Conservation (phyloP, 64 coral and sea anemone species). For the Actinia tenebrosa region DNA sequence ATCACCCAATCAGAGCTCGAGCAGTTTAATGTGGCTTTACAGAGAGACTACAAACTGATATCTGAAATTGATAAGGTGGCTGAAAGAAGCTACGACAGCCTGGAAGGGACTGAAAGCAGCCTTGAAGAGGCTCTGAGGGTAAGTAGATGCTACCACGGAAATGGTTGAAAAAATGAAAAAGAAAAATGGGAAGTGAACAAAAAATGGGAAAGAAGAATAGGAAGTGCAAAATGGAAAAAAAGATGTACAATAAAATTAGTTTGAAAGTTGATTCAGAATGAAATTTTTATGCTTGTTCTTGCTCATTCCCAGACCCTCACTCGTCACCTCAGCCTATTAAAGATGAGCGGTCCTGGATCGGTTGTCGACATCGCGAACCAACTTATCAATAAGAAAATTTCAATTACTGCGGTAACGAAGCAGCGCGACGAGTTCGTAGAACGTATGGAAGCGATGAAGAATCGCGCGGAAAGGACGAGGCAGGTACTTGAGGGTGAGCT, state of each 20-base stretch:
- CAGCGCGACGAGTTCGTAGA: slow-evolving; percentile 57
- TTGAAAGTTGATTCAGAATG: neutral
- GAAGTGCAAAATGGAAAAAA: neutral
- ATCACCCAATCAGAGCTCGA: slow-evolving; percentile 63
- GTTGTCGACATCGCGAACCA: slow-evolving; percentile 56
- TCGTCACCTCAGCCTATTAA: slow-evolving; percentile 42
- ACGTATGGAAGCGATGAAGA: slow-evolving; percentile 39
- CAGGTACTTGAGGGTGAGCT: slow-evolving; percentile 90
- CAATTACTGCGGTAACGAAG: slow-evolving; percentile 40
- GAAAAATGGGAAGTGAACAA: neutral
- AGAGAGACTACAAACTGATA: slow-evolving; percentile 63
- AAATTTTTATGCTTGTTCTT: neutral
- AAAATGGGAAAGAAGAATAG: neutral
- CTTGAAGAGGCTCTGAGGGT: slow-evolving; percentile 74
- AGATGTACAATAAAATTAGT: neutral
- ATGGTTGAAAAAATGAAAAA: neutral
- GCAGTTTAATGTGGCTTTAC: slow-evolving; percentile 55
- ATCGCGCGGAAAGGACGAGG: slow-evolving; percentile 51
- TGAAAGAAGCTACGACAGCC: slow-evolving; percentile 63
- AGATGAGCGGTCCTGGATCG: slow-evolving; percentile 63
- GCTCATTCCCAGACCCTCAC: slow-evolving; percentile 52
- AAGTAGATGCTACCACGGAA: neutral
- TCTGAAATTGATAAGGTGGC: slow-evolving; percentile 65
- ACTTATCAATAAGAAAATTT: slow-evolving; percentile 64
- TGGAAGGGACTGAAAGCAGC: slow-evolving; percentile 53